Base-by-base conservation (phyloP, 2,888 invertebrate genomes). In the Cantharis rustica region DNA sequence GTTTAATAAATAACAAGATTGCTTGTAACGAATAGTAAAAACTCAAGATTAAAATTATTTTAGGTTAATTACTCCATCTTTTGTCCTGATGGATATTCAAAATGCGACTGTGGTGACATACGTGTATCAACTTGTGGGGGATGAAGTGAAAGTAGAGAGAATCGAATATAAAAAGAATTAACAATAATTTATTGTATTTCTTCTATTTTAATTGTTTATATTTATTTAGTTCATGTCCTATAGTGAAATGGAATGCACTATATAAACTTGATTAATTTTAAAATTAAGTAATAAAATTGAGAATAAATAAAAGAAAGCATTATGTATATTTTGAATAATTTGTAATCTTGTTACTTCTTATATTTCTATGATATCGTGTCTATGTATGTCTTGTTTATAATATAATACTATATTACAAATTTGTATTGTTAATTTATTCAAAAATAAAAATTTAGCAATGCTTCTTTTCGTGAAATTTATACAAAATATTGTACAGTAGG, bases 41-140 rank as follows among this genome's bases (percentile, higher is more conserved):
- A 61, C 31, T 13, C 5, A 9, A 16, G 16, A 26, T 61, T 13
- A 31, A 61, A 16, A 61, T 70, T 17, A n/a, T 76, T 92, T 76
- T 89, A 96, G 97, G 83, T 91, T 93, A 72, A 93, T 98, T 26
- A 96, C 94, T 72, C 98, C 99, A 69, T 99, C 99, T 0, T 99
- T 99, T 88, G 98, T 99, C 1, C 90, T 99, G 73, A 97, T 99
- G 95, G 99, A 99, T 88, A 99, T 99, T 82, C 99, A 99, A 89
- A 97, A 98, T 85, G 94, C 97, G 0, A 98, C 97, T 2, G 98
- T 99, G 16, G 98, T 98, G 10, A 98, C 98, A 0, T 99, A 99
- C 86, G 97, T 99, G 2, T 99, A 99, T 89, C 98, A 99, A 87
- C 91, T 99, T 70, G 94, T 98, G 68, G 97, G 96, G 3, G 98